Base-by-base conservation (phyloP, 2,113 vertebrate species). In the Pelmatolapia mariae region DNA sequence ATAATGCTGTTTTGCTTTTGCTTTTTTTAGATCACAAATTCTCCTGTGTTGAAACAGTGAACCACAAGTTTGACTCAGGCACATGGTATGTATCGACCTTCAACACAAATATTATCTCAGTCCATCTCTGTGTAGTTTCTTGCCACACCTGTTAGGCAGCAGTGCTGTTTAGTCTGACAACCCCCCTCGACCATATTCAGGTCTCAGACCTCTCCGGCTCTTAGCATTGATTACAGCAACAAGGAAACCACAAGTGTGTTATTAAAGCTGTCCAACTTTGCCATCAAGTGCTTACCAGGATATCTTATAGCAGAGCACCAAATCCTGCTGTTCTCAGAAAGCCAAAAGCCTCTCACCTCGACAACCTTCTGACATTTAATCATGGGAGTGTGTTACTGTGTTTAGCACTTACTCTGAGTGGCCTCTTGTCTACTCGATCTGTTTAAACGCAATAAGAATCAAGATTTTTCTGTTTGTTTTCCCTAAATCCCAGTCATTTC, bases 41-140 rank as follows among this genome's bases (percentile, higher is more conserved):
- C 94, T 95, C 93, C 83, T 96, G 96, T 86, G 96, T 96, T 52
- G 98, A 99, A 96, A 96, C 96, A 0, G 97, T 99, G 93, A 99
- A 98, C 90, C 96, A 96, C 96, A 99, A 99, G 94, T 98, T 99
- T 43, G 98, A 99, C 93, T 98, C 98, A 0, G 98, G 98, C 86
- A 97, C 98, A 82, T 99, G 98, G 98, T 99, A 95, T 92, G 97
- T 97, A 82, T 76, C 10, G 82, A 31, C 12, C 10, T 68, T 79
- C 36, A 26, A 8, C n/a, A 6, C 19, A 24, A 5, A 6, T 24
- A 50, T 86, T 66, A 11, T 81, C 54, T 85, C 15, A 18, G 10
- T 54, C 33, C 10, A 24, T 80, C 16, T 86, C 5, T 85, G 13
- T 43, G 53, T 43, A 26, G 22, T 56, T 78, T 50, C 1, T 78